A percentile compares a stretch with the other conserved stretches of the same genome.
phyloP scores from a whole-genome alignment of 1,140 invertebrate species.

The Reticulitermes speratus region DNA sequence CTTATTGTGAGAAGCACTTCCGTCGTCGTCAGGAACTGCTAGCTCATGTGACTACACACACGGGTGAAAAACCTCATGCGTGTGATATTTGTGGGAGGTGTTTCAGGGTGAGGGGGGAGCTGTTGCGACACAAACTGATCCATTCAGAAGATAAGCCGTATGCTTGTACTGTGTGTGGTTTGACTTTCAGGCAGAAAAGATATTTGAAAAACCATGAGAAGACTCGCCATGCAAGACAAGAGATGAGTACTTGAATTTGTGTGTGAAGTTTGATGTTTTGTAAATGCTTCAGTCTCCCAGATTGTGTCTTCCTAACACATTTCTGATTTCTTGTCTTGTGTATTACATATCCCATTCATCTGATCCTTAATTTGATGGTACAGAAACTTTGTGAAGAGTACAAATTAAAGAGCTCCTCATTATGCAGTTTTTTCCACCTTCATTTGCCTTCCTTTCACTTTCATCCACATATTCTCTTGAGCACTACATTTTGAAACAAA shows the following conservation, averaged over 20 bases:
- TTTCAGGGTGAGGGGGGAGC: constrained; percentile 53
- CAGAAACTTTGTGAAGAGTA: too few relatives aligned
- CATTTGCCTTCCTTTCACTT: too few relatives aligned
- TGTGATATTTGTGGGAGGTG: constrained; percentile 55
- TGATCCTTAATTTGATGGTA: too few relatives aligned
- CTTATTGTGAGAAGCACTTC: constrained; percentile 50
- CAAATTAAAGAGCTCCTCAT: too few relatives aligned
- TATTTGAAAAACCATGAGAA: constrained; percentile 46
- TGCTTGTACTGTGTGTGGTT: constrained; percentile 53
- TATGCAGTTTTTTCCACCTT: too few relatives aligned
- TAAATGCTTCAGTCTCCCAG: not conserved
- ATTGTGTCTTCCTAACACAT: too few relatives aligned
- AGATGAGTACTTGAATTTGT: constrained; percentile 5
- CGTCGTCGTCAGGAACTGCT: constrained; percentile 56
- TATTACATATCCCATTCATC: too few relatives aligned
- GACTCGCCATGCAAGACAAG: constrained; percentile 9
- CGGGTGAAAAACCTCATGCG: constrained; percentile 49
- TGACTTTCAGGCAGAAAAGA: constrained; percentile 56
- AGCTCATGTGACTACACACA: constrained; percentile 56
- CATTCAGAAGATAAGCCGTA: constrained; percentile 56
- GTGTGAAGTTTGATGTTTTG: not conserved
- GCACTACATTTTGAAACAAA: too few relatives aligned
- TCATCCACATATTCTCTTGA: too few relatives aligned
- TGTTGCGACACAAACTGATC: constrained; percentile 53
- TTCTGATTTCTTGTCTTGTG: too few relatives aligned